Evolutionary conservation across 1,140 invertebrate species (phyloP).

Genomic region (Xylocopa sonorina): DNA sequence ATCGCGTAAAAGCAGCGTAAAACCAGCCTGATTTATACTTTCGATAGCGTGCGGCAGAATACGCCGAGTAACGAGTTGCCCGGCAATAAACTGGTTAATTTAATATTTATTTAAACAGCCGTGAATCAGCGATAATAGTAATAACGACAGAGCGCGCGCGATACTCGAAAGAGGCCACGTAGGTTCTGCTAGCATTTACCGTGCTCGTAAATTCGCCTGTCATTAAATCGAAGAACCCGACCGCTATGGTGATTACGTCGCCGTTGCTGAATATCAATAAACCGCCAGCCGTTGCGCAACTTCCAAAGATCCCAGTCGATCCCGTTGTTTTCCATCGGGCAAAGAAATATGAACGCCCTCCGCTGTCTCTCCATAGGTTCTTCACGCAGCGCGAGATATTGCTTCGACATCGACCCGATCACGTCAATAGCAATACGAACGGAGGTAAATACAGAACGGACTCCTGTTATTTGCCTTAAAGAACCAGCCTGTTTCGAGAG

Average conservation of each 20-base stretch:
- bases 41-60: neutral
- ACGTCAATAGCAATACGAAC: neutral
- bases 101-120: slow-evolving; percentile 34
- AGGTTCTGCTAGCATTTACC: slow-evolving; percentile 16
- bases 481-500: too few relatives aligned
- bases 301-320: neutral
- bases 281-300: neutral
- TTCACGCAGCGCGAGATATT: slow-evolving; percentile 2
- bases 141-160: neutral
- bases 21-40: slow-evolving; percentile 4
- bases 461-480: neutral
- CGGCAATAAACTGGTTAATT: neutral
- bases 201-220: slow-evolving; percentile 17
- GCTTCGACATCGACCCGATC: neutral
- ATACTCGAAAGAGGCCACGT: neutral
- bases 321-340: neutral
- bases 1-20: neutral
- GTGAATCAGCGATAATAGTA: neutral
- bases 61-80: neutral
- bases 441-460: too few relatives aligned
- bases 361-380: neutral
- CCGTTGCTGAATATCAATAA: slow-evolving; percentile 28
- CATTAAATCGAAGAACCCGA: slow-evolving; percentile 28
- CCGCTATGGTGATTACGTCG: neutral
- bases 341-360: too few relatives aligned